phyloP scores from a whole-genome alignment of 2,113 vertebrate species.

The Vidua chalybeata region DNA sequence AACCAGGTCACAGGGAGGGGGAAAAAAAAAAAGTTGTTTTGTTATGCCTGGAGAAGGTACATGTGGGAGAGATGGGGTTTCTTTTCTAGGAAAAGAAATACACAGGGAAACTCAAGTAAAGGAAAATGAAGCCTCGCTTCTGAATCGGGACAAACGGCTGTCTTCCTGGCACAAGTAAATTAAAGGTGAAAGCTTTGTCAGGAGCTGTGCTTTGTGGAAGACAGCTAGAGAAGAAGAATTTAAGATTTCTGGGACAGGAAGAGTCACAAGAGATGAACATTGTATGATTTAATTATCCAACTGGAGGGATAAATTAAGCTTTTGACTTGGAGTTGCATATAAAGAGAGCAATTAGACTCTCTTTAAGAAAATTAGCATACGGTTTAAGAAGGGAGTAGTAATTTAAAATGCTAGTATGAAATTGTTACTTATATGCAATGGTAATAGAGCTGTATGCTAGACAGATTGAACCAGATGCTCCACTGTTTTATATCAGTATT shows the following conservation, averaged over 20 bases:
- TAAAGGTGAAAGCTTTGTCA: slow-evolving; percentile 45
- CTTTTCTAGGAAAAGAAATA: slow-evolving; percentile 21
- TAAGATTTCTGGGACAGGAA: slow-evolving; percentile 32
- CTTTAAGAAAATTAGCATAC: slow-evolving; percentile 33
- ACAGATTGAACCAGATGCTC: not conserved
- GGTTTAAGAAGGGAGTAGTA: slow-evolving; percentile 13
- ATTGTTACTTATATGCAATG: not conserved
- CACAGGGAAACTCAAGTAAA: not conserved
- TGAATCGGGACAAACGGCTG: not conserved
- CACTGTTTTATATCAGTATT: not conserved
- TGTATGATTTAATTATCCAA: slow-evolving; percentile 37
- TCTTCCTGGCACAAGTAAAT: not conserved
- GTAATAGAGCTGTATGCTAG: not conserved
- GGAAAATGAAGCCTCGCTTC: not conserved
- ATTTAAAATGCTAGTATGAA: slow-evolving; percentile 14
- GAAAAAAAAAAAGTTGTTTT: not conserved
- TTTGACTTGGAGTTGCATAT: slow-evolving; percentile 41
- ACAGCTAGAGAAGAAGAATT: slow-evolving; percentile 12
- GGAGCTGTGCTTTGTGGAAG: slow-evolving; percentile 4
- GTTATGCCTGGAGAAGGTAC: not conserved
- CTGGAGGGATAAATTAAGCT: slow-evolving; percentile 34
- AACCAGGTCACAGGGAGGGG: slow-evolving; percentile 16
- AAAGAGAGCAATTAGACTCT: slow-evolving; percentile 33
- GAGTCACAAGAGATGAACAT: not conserved
- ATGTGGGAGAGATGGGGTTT: not conserved